Evolutionary conservation across 2,797 vertebrate genomes (phyloP), one percentile per base, ranked within the genome.

Genomic region (Podarcis siculus): DNA sequence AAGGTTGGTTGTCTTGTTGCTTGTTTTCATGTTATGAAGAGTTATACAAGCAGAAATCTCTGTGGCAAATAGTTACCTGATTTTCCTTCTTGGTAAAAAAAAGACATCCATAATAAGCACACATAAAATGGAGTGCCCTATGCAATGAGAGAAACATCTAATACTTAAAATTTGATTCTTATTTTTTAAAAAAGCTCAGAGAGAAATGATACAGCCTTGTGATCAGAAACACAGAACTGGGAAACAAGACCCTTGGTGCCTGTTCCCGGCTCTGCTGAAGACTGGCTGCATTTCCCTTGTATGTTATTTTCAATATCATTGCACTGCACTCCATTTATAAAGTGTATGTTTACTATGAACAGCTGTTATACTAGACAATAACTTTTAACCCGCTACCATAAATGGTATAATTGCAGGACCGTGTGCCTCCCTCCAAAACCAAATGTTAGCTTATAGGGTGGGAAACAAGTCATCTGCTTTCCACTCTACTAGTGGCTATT

Each of bases 271-370:
- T 81, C 39, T 42, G 80, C 15, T 84, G 75, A 4, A 72, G n/a
- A 61, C 37, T 8, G 8, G 8, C 35, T 85, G 67, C 12, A 19
- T 55, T 89, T 79, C 87, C 67, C 49, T 88, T 85, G 49, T 80
- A 72, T 84, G 75, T n/a, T 88, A 72, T 72, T 84, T 84, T 88
- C 82, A 84, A 19, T 42, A 42, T n/a, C 49, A 42, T 79, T 88
- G 84, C 67, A 88, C 64, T 88, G 66, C 76, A 79, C 35, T 88
- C 23, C 49, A 85, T 73, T 67, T 30, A 35, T 66, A 79, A 37
- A 84, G 76, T 85, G 19, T 39, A 72, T 80, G 77, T 89, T 89
- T 85, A 85, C 83, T 89, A 85, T 89, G 67, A 55, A 37, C 87
- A 88, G 76, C 87, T 88, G 87, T 71, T 84, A 79, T 21, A 32